Base-by-base conservation (phyloP, 2,888 invertebrate genomes). In the Aethes cnicana region DNA sequence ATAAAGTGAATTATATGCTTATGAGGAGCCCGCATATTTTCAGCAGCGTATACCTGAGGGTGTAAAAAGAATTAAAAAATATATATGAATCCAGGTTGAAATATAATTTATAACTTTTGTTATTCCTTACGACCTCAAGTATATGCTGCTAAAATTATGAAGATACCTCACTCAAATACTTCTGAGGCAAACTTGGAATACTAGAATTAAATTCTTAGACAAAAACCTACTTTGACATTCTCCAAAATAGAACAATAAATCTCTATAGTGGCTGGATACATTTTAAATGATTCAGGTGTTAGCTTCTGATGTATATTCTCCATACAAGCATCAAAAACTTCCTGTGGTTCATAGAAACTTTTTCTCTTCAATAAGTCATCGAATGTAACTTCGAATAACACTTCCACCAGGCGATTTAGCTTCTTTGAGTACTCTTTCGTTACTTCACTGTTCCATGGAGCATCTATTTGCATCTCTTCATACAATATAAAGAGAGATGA, bases 221-320 rank as follows among this genome's bases (percentile, higher is more conserved):
- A 0, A 46, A 21, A 14, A 55, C 57, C 46, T 69, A 82, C 85
- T 66, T 72, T 69, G 16, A 81, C 30, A 61, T 81, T 62, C 16
- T 64, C 60, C 7, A 81, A 53, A 9, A 88, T 52, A 18, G 58
- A 56, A 55, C 64, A 74, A 56, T 85, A 88, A 0, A 79, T 80
- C 61, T 82, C 77, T 55, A 85, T 64, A 39, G 79, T 72, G 2
- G 73, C 72, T 14, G 87, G 88, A 65, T 81, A 81, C 52, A 70
- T 78, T 54, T 82, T 86, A 33, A 81, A 81, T 55, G 78, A 67
- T 25, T 74, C 65, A 12, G 64, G 44, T 49, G 76, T 77, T 47
- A 86, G 59, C 62, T 75, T 85, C 36, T 60, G 62, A 58, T 84
- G 81, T 16, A 87, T 58, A 18, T 72, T 68, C 44, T 69, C 72